Evolutionary conservation across 2,797 vertebrate species (phyloP).

Genomic region (Leptoclinus maculatus): DNA sequence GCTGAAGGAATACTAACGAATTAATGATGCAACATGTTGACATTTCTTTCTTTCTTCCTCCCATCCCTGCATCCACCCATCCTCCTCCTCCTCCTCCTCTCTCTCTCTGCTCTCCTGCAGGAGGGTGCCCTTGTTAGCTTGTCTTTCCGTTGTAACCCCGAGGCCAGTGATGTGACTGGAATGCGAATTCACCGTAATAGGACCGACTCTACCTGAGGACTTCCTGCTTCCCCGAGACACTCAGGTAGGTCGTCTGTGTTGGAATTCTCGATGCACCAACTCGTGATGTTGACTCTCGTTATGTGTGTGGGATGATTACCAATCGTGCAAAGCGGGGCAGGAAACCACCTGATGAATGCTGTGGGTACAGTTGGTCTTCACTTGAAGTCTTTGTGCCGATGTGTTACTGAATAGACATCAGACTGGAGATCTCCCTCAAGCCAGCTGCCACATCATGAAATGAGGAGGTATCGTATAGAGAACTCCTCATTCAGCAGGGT

Average conservation of each 20-base stretch:
- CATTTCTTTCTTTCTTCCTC: slow-evolving; percentile 47
- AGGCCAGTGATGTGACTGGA: slow-evolving; percentile 66
- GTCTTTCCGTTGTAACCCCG: slow-evolving; percentile 55
- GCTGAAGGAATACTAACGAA: slow-evolving; percentile 57
- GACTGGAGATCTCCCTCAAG: too few species aligned
- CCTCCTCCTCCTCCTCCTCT: not conserved
- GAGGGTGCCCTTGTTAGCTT: slow-evolving; percentile 62
- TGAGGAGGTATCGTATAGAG: too few species aligned
- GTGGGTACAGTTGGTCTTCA: not conserved
- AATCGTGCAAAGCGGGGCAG: not conserved
- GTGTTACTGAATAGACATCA: too few species aligned
- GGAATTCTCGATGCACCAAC: not conserved
- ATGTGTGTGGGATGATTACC: not conserved
- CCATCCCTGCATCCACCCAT: slow-evolving; percentile 13
- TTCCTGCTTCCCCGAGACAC: slow-evolving; percentile 19
- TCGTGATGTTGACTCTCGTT: not conserved
- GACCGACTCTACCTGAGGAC: slow-evolving; percentile 29
- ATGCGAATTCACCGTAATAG: slow-evolving; percentile 34
- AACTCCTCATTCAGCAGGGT: too few species aligned
- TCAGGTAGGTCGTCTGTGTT: slow-evolving; percentile 42
- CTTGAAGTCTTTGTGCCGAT: too few species aligned
- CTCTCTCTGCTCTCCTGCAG: slow-evolving; percentile 12
- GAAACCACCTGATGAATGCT: not conserved
- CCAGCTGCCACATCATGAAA: too few species aligned
- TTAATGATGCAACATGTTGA: slow-evolving; percentile 73